A percentile compares a stretch with the other conserved stretches of the same genome.
These are phyloP conservation scores for Ommatoiulus sabulosus DNA, from an alignment of 2,888 invertebrate species.

Conservation along the genomic window DNA sequence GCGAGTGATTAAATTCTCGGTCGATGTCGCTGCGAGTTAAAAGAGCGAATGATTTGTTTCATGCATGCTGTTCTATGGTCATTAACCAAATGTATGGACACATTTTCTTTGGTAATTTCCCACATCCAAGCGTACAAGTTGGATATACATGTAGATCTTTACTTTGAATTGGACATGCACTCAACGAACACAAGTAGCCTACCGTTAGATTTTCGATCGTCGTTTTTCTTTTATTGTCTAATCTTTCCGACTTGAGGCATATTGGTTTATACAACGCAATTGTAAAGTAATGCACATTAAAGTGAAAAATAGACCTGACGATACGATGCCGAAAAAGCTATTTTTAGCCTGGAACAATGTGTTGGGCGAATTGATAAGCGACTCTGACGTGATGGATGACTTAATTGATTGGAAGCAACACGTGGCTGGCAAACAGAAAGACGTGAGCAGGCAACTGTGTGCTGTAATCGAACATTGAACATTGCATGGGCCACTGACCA, in stretches of 20 bases:
- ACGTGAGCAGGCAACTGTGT: background rate
- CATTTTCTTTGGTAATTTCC: background rate
- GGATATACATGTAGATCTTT: background rate
- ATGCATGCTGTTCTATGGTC: background rate
- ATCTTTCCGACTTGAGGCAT: background rate
- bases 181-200: no score
- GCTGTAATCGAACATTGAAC: background rate
- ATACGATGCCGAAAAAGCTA: background rate
- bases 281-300: background rate
- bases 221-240: background rate
- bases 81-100: background rate
- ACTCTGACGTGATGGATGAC: constrained; percentile 42
- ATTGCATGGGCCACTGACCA: constrained; percentile 6
- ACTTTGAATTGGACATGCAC: no score
- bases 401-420: constrained; percentile 42
- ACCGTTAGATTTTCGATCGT: no score
- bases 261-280: background rate
- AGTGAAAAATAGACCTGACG: background rate
- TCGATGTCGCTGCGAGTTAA: constrained; percentile 10
- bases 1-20: background rate
- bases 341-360: constrained; percentile 16
- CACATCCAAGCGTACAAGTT: background rate
- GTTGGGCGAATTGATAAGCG: constrained; percentile 1
- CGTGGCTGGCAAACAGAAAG: constrained; percentile 42
- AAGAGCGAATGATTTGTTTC: background rate